Evolutionary conservation across 2,888 invertebrate genomes (phyloP), one percentile per base, ranked within the genome.

Genomic region (Drosophila rellima): DNA sequence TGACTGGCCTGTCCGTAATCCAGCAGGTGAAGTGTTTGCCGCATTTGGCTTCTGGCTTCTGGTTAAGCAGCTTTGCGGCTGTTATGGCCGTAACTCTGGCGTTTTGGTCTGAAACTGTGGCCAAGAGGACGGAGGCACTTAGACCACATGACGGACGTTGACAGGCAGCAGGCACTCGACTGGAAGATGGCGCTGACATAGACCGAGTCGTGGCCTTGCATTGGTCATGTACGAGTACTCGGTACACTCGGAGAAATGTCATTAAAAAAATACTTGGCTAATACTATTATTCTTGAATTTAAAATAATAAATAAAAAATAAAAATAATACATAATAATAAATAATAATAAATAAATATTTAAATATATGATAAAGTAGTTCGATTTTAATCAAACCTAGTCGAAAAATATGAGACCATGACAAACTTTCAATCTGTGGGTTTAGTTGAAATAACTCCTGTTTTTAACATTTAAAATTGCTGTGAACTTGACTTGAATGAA

Each of bases 131-230:
- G 7, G n/a, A 55, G 68, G 59, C 63, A 82, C 79, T 82, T 75
- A 64, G 82, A 59, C 61, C 80, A 50, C 80, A 72, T 80, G 83
- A 82, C 62, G 83, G 66, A 77, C 66, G 72, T 69, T 80, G 80
- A 80, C 83, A 72, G 80, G 44, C 66, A 54, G 50, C 61, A 50
- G 40, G 57, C 76, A 69, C 74, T 76, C 61, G 64, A 69, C 54
- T 77, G 55, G 55, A 68, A 73, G 64, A 72, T 60, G 59, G 42
- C 48, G 51, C 59, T 70, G 68, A 68, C 69, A 65, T 47, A 48
- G 62, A 40, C 17, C 39, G 39, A 62, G 57, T 11, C 71, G 61
- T 60, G 68, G 51, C 78, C 76, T 76, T 73, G 74, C 54, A 61
- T 62, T 55, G 78, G 59, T 42, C 54, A 57, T 69, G 63, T 39